phyloP scores from a whole-genome alignment of 2,113 vertebrate genomes.

The Apodemus speciosus region DNA sequence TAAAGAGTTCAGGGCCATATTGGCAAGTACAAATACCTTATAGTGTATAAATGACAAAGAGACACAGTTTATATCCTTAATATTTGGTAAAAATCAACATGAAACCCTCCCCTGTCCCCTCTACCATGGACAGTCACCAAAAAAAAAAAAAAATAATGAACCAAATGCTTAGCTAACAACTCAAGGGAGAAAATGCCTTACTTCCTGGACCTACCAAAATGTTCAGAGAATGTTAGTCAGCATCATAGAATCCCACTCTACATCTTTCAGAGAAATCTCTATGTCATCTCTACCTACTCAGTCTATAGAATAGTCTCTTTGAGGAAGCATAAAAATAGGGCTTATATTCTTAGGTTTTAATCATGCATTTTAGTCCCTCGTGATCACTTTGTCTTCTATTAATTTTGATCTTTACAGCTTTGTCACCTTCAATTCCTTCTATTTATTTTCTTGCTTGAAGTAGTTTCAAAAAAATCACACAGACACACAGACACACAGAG shows the following conservation, averaged over 20 bases:
- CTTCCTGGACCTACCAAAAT: conserved; percentile 82
- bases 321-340: conserved; percentile 80
- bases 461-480: conserved; percentile 61
- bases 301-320: conserved; percentile 80
- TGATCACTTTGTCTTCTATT: conserved; percentile 50
- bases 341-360: conserved; percentile 77
- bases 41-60: conserved; percentile 84
- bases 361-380: conserved; percentile 72
- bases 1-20: conserved; percentile 91
- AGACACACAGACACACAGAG: background rate
- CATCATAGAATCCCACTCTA: conserved; percentile 76
- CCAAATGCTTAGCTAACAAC: conserved; percentile 23
- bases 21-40: conserved; percentile 86
- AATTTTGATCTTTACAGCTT: conserved; percentile 64
- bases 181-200: conserved; percentile 66
- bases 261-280: conserved; percentile 81
- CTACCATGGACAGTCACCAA: conserved; percentile 32
- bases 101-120: conserved; percentile 16
- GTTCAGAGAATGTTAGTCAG: conserved; percentile 82
- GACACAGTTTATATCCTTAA: conserved; percentile 78
- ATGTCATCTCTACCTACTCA: conserved; percentile 80
- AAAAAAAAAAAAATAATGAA: conserved; percentile 45
- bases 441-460: conserved; percentile 67
- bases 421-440: conserved; percentile 41
- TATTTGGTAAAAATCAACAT: conserved; percentile 67